Percentiles rank a stretch among this genome's conserved stretches.
Conservation (phyloP, 2,797 vertebrate genomes). For the Acropternis orthonyx region DNA sequence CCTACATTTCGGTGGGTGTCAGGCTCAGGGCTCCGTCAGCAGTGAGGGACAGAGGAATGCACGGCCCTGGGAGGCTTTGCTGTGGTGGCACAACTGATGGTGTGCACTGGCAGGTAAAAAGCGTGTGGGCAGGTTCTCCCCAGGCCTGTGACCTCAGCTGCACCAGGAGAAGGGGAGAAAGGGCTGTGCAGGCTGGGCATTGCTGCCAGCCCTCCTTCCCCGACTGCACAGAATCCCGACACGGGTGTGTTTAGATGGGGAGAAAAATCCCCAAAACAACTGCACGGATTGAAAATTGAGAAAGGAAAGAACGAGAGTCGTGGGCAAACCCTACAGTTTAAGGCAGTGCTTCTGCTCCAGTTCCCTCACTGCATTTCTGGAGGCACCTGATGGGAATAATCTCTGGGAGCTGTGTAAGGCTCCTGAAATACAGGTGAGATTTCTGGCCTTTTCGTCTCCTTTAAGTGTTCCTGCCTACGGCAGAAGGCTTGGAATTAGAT, state of each 20-base stretch:
- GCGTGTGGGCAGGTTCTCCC: fast-evolving
- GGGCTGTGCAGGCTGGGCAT: not conserved
- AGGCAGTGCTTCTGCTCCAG: not conserved
- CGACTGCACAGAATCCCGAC: not conserved
- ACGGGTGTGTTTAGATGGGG: not conserved
- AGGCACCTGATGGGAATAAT: not conserved
- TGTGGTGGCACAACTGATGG: not conserved
- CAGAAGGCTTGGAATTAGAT: not conserved
- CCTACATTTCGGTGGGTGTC: not conserved
- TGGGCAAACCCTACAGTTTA: not conserved
- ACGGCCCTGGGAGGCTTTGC: not conserved
- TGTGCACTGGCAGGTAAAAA: not conserved
- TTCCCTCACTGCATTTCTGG: not conserved
- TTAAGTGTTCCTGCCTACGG: not conserved
- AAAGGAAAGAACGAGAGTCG: fast-evolving
- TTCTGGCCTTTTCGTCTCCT: not conserved
- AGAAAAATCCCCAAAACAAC: not conserved
- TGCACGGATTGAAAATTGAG: not conserved
- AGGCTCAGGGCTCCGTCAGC: fast-evolving
- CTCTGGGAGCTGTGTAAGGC: not conserved
- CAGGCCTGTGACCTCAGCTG: not conserved
- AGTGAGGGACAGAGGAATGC: fast-evolving
- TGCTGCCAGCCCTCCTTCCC: not conserved
- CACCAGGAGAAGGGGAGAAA: not conserved
- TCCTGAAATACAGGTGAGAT: not conserved